Conservation (phyloP, 2,888 invertebrate species). For the Lingula anatina region DNA sequence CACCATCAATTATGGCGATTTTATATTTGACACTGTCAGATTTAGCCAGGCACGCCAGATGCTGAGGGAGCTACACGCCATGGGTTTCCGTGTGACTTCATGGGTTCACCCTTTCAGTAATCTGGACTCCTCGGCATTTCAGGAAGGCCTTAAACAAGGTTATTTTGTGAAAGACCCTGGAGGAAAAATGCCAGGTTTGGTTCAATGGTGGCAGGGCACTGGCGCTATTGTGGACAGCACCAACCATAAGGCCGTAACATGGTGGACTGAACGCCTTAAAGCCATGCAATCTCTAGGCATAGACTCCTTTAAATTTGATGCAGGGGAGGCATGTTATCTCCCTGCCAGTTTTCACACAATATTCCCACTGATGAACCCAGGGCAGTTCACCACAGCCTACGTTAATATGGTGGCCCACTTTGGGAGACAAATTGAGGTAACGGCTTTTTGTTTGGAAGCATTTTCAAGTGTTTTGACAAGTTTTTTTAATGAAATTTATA, state of each 20-base stretch:
- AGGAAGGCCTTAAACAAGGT: slow-evolving; percentile 64
- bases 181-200: slow-evolving; percentile 12
- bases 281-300: slow-evolving; percentile 64
- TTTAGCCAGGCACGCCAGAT: slow-evolving; percentile 66
- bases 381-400: slow-evolving; percentile 26
- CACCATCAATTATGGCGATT: slow-evolving; percentile 79
- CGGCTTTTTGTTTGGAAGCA: too few species aligned
- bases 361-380: slow-evolving; percentile 16
- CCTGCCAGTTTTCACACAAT: slow-evolving; percentile 14
- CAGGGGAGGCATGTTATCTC: slow-evolving; percentile 54
- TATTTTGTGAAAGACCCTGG: slow-evolving; percentile 53
- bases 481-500: too few species aligned
- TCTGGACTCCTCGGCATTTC: slow-evolving; percentile 78
- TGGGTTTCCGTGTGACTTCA: slow-evolving; percentile 70
- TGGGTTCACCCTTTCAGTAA: slow-evolving; percentile 72
- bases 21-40: slow-evolving; percentile 65
- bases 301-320: slow-evolving; percentile 83
- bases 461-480: too few species aligned
- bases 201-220: slow-evolving; percentile 75
- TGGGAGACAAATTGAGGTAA: slow-evolving; percentile 68
- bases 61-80: slow-evolving; percentile 57
- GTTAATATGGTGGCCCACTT: slow-evolving; percentile 15
- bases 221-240: slow-evolving; percentile 74
- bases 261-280: slow-evolving; percentile 68
- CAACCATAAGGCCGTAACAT: slow-evolving; percentile 72